phyloP scores from a whole-genome alignment of 2,888 invertebrate species.

The Pheosia tremula region DNA sequence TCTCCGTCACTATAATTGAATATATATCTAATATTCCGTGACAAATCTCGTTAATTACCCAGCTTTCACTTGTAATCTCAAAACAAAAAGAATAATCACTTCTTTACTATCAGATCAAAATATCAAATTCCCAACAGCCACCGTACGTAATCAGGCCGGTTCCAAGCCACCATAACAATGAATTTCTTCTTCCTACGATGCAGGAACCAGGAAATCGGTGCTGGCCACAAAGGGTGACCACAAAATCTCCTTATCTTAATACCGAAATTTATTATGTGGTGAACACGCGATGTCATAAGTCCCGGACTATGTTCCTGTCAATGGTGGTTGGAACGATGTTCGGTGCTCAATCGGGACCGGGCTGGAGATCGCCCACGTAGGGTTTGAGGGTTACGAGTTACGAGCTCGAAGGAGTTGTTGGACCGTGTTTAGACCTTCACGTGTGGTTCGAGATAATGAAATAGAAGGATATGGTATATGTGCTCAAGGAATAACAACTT shows the following conservation, averaged over 20 bases:
- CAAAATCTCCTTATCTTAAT: slow-evolving; percentile 56
- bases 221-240: slow-evolving; percentile 28
- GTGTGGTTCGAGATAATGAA: slow-evolving; percentile 17
- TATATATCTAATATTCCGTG: not conserved
- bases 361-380: slow-evolving; percentile 41
- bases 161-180: not conserved
- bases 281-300: slow-evolving; percentile 59
- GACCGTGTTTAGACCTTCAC: slow-evolving; percentile 40
- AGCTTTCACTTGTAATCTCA: not conserved
- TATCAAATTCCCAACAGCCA: slow-evolving; percentile 4
- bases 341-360: slow-evolving; percentile 24
- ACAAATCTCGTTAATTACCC: not conserved
- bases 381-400: slow-evolving; percentile 50
- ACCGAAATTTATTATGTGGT: slow-evolving; percentile 49
- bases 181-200: not conserved
- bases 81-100: not conserved
- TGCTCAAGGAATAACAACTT: no score
- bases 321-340: slow-evolving; percentile 2
- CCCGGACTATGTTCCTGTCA: slow-evolving; percentile 44
- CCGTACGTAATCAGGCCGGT: not conserved
- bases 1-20: not conserved
- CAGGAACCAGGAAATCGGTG: slow-evolving; percentile 29
- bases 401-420: slow-evolving; percentile 47
- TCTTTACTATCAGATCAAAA: not conserved
- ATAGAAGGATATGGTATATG: slow-evolving; percentile 19